Base-by-base conservation (phyloP, 1,140 invertebrate genomes). In the Heliconius himera region DNA sequence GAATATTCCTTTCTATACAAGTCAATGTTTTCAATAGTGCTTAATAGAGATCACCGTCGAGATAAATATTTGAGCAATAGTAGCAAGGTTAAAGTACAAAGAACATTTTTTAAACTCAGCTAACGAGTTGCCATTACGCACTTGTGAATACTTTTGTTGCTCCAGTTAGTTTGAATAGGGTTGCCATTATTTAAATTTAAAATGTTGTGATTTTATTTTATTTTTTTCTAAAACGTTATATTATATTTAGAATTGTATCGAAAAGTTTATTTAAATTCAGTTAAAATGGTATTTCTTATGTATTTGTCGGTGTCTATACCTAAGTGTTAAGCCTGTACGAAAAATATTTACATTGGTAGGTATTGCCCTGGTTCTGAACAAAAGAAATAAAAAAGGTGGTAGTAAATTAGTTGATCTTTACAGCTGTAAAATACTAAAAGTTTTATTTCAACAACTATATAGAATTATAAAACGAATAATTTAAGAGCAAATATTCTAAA, bases 61-160 rank as follows among this genome's bases (percentile, higher is more conserved):
- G 74, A 76, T 79, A 79, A 79, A 79, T 79, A 79, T 79, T 79
- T 76, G 78, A 80, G 79, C 72, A 80, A 77, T 77, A 77, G 79
- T 74, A 80, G 79, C 79, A 75, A 80, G 79, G 75, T 56, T 75
- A 22, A 46, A 72, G 70, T 77, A 80, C 79, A 80, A 80, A 80
- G 79, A 80, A 80, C 79, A 16, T 77, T 77, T 80, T 80, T 80
- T 49, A 80, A 76, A 80, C 29, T 76, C 60, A 38, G 33, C 73
- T 76, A 80, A 77, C 74, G 49, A 76, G 75, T 60, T 49, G 56
- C 41, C 66, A 80, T 80, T 80, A 80, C 79, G 70, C 79, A 76
- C 78, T 77, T 70, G 80, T 75, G 76, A 71, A 71, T 78, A 70
- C 70, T 76, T 77, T 80, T 80, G 79, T 84, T 60, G 70, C 76